Conservation (phyloP, 2,113 vertebrate genomes). For the Osmerus mordax region DNA sequence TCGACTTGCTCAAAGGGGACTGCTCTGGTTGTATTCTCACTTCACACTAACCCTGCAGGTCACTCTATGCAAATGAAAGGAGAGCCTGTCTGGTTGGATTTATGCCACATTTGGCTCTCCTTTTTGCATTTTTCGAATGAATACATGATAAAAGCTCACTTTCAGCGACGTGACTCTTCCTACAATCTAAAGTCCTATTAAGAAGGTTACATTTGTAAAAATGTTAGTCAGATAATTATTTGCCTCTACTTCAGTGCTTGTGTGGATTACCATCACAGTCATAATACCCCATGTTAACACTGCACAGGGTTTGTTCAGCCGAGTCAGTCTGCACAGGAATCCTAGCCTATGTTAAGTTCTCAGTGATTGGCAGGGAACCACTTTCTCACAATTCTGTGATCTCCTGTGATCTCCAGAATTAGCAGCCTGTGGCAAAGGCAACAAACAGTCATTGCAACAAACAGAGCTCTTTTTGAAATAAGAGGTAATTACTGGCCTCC, state of each 20-base stretch:
- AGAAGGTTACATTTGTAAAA: slow-evolving; percentile 48
- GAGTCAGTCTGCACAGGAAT: slow-evolving; percentile 12
- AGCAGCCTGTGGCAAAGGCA: slow-evolving; percentile 21
- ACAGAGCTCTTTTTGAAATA: slow-evolving; percentile 34
- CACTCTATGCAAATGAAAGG: slow-evolving; percentile 64
- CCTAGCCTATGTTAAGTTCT: slow-evolving; percentile 40
- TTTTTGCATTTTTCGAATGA: slow-evolving; percentile 73
- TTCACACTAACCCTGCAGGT: slow-evolving; percentile 52
- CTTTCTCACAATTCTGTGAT: slow-evolving; percentile 22
- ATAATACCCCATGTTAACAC: slow-evolving; percentile 28
- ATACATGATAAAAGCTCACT: slow-evolving; percentile 68
- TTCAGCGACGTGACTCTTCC: slow-evolving; percentile 47
- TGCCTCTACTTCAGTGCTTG: slow-evolving; percentile 31
- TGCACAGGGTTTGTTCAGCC: slow-evolving; percentile 29
- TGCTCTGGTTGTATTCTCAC: slow-evolving; percentile 46
- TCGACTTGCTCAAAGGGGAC: slow-evolving; percentile 52
- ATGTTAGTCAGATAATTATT: slow-evolving; percentile 45
- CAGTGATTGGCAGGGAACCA: slow-evolving; percentile 19
- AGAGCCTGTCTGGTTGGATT: slow-evolving; percentile 48
- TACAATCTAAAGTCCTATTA: slow-evolving; percentile 48
- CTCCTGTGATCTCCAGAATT: slow-evolving; percentile 33
- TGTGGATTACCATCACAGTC: slow-evolving; percentile 44
- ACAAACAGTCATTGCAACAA: neutral
- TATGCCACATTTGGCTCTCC: slow-evolving; percentile 47
- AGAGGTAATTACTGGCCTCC: slow-evolving; percentile 43